A percentile compares a stretch with the other conserved stretches of the same genome.
These are phyloP conservation scores for Albula goreensis DNA, from an alignment of 2,113 vertebrate species.

Conservation along the genomic window DNA sequence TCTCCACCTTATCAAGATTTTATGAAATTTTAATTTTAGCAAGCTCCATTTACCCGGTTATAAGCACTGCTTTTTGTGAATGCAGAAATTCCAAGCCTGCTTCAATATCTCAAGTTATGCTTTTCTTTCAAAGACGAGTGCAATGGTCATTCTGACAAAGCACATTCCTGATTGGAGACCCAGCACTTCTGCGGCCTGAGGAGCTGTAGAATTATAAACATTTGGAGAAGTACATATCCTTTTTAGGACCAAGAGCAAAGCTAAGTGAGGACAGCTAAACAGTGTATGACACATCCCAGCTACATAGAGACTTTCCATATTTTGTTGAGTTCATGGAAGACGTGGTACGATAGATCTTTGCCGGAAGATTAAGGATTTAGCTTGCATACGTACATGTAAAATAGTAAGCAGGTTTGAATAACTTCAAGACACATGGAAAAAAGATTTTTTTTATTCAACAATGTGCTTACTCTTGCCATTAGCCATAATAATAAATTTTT, in stretches of 20 bases:
- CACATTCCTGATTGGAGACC: neutral
- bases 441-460: no score
- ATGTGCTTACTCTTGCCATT: no score
- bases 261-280: neutral
- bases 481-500: no score
- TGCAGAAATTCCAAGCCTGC: no score
- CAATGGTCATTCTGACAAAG: neutral
- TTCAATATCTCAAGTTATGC: neutral
- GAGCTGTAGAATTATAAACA: neutral
- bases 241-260: neutral
- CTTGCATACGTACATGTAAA: no score
- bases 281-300: no score
- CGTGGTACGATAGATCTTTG: no score
- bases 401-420: no score
- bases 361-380: no score
- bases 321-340: no score
- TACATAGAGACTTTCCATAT: no score
- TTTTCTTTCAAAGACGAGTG: neutral
- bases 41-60: neutral
- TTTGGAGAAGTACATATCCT: neutral
- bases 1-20: neutral
- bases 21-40: neutral
- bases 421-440: no score
- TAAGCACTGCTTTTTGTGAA: neutral
- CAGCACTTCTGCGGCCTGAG: neutral